Base-by-base conservation (phyloP, 2,113 vertebrate genomes). In the Solea solea region DNA sequence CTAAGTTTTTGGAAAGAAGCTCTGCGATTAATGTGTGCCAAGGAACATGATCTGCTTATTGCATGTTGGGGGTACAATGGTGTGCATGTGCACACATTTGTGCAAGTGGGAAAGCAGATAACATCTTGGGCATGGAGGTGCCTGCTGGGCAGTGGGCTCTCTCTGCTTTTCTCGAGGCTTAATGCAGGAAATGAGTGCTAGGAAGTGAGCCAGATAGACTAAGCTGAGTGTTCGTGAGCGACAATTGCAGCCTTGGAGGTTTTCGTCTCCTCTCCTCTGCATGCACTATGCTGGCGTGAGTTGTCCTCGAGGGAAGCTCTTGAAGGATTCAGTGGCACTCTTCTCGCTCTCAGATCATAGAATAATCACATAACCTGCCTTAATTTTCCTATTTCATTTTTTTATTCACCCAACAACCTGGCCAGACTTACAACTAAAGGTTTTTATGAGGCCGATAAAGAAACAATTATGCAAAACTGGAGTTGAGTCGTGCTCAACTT, bases 101-200 rank as follows among this genome's bases (percentile, higher is more conserved):
- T 34, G 5, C 34, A 34, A 34, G 34, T 76, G 74, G 72, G 70
- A 69, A 64, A 64, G 62, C 51, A 83, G 91, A 90, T 91, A 91
- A 74, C 72, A 90, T 92, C 91, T 90, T 59, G 50, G 82, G 86
- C 85, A 64, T 52, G 69, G 70, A 86, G 86, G 84, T 71, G 81
- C 82, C 86, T 85, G 77, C 78, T 87, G 75, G 87, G 78, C 87
- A 90, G 80, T 85, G 84, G 70, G 85, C 81, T 67, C 74, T 64
- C 72, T 73, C 53, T 51, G 63, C 83, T 85, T 85, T 87, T 72
- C 79, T 84, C 75, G 61, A 74, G 79, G 88, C 86, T 87, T 88
- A 91, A 90, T 88, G 82, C 88, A 90, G 89, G 88, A 91, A 90
- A 90, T 79, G 79, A 86, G 84, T 2, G 13, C 72, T 61, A 71